Evolutionary conservation across 1,140 invertebrate genomes (phyloP).

Genomic region (Lutraria rhynchaena): DNA sequence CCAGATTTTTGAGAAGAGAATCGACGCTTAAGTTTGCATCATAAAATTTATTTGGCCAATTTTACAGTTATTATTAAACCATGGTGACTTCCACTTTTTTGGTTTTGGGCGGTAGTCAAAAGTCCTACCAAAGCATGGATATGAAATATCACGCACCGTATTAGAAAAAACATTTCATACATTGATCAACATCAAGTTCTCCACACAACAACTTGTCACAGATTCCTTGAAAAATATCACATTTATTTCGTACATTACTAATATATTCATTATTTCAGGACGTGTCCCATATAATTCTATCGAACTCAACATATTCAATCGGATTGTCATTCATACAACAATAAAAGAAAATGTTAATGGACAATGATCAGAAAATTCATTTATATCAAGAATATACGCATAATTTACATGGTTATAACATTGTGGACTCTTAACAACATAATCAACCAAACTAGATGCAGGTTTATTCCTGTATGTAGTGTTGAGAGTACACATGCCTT

Average conservation of each 20-base stretch:
- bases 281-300: no score
- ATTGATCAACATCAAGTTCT: conserved; percentile 26
- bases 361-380: no score
- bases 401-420: neutral
- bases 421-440: neutral
- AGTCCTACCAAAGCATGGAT: conserved; percentile 25
- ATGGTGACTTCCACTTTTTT: conserved; percentile 37
- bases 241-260: no score
- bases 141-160: no score
- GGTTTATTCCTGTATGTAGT: conserved; percentile 7
- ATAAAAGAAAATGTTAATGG: no score
- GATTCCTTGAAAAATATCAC: no score
- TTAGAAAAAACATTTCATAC: conserved; percentile 35
- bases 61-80: conserved; percentile 43
- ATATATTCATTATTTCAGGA: no score
- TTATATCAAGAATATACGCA: conserved; percentile 3
- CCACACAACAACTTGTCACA: conserved; percentile 7
- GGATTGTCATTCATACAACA: no score
- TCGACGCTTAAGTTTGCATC: conserved; percentile 7
- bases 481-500: neutral
- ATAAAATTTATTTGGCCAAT: conserved; percentile 15
- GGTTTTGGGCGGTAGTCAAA: conserved; percentile 15
- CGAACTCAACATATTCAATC: no score
- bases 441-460: conserved; percentile 22
- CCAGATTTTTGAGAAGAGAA: conserved; percentile 5